These are phyloP conservation scores for Sternarchorhynchus goeldii DNA, from an alignment of 2,797 vertebrate genomes.

Conservation along the genomic window DNA sequence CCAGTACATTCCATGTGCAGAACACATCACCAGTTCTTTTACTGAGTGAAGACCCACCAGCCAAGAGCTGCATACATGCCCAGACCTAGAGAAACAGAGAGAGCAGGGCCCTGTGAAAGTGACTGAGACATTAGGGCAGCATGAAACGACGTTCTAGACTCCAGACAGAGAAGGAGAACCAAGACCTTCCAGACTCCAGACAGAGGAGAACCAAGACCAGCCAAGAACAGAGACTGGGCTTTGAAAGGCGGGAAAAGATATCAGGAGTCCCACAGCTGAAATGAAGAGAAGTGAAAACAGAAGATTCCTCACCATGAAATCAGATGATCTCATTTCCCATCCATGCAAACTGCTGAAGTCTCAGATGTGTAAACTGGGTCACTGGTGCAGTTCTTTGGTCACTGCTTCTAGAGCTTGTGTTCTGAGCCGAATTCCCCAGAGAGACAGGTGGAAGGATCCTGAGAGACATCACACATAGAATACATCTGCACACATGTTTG, in stretches of 20 bases:
- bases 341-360: constrained; percentile 44
- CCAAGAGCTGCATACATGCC: constrained; percentile 16
- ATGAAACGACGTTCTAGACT: constrained; percentile 32
- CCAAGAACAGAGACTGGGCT: constrained; percentile 45
- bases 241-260: constrained; percentile 23
- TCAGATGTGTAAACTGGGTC: constrained; percentile 58
- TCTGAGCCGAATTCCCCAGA: constrained; percentile 30
- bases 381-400: constrained; percentile 43
- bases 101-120: constrained; percentile 10
- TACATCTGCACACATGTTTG: background rate
- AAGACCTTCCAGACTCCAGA: constrained; percentile 45
- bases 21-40: constrained; percentile 23
- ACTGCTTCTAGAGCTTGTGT: constrained; percentile 18
- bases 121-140: constrained; percentile 26
- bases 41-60: constrained; percentile 20
- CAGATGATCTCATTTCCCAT: constrained; percentile 49
- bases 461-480: constrained; percentile 20
- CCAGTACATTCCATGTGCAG: constrained; percentile 26
- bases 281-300: constrained; percentile 27
- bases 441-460: background rate
- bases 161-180: constrained; percentile 9
- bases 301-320: constrained; percentile 47
- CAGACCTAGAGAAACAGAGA: constrained; percentile 11
- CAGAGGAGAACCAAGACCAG: constrained; percentile 15
- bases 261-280: constrained; percentile 13